Percentiles rank a stretch among this genome's conserved stretches.
phyloP scores from a whole-genome alignment of 2,113 vertebrate species.

The Thymallus thymallus region DNA sequence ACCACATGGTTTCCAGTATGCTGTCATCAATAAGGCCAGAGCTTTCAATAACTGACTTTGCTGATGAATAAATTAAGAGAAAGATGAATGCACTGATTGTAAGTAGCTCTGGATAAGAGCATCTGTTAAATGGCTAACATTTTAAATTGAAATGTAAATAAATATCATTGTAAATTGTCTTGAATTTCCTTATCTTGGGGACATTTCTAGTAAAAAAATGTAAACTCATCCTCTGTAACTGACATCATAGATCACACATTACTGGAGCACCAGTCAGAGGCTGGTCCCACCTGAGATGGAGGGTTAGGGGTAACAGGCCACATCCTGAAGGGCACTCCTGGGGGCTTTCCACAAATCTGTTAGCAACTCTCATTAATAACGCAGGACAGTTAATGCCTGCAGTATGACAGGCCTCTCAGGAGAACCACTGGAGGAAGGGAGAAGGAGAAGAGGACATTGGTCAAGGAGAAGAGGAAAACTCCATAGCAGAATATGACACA shows the following conservation, averaged over 20 bases:
- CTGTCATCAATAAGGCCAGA: too few species aligned
- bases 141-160: too few species aligned
- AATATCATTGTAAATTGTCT: too few species aligned
- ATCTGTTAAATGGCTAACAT: too few species aligned
- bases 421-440: conserved; percentile 22
- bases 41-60: too few species aligned
- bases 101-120: too few species aligned
- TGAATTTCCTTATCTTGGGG: too few species aligned
- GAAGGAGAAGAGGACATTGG: conserved; percentile 6
- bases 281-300: conserved; percentile 14
- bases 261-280: neutral
- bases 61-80: too few species aligned
- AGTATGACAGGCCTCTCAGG: conserved; percentile 41
- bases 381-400: conserved; percentile 28
- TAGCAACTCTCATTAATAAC: conserved; percentile 66
- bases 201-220: too few species aligned
- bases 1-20: too few species aligned
- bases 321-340: conserved; percentile 50
- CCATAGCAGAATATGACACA: neutral
- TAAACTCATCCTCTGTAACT: too few species aligned
- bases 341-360: conserved; percentile 48
- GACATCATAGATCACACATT: neutral
- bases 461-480: conserved; percentile 38
- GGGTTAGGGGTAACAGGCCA: neutral
- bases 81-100: too few species aligned